phyloP scores from a whole-genome alignment of 1,140 invertebrate species.

The Conus ventricosus region DNA sequence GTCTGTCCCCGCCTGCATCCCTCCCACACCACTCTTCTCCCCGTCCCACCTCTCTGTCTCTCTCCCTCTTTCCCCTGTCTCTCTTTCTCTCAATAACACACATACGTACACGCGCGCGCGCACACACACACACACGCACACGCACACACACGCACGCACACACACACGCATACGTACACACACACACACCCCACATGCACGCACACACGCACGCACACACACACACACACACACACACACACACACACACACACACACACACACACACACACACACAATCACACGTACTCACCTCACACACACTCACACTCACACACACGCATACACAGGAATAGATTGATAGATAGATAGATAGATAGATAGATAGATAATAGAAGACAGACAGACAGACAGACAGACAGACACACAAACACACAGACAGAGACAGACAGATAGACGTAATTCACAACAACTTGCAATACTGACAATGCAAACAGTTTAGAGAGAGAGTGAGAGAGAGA shows the following conservation, averaged over 20 bases:
- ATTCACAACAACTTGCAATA: background rate
- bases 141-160: background rate
- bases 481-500: no score
- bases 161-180: no score
- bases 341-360: no score
- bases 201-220: background rate
- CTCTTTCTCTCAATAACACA: background rate
- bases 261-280: no score
- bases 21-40: background rate
- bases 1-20: background rate
- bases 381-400: background rate
- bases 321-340: no score
- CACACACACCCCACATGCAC: background rate
- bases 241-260: background rate
- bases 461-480: no score
- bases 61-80: slow-evolving; percentile 1
- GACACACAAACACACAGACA: background rate
- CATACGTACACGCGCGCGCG: background rate
- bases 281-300: no score
- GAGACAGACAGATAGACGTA: background rate
- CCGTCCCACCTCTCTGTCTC: background rate
- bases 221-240: background rate
- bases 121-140: slow-evolving; percentile 5
- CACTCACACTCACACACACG: no score
- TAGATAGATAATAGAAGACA: no score